A percentile compares a stretch with the other conserved stretches of the same genome.
Evolutionary conservation across 2,113 vertebrate genomes (phyloP).

Genomic region (Urocolius indicus): DNA sequence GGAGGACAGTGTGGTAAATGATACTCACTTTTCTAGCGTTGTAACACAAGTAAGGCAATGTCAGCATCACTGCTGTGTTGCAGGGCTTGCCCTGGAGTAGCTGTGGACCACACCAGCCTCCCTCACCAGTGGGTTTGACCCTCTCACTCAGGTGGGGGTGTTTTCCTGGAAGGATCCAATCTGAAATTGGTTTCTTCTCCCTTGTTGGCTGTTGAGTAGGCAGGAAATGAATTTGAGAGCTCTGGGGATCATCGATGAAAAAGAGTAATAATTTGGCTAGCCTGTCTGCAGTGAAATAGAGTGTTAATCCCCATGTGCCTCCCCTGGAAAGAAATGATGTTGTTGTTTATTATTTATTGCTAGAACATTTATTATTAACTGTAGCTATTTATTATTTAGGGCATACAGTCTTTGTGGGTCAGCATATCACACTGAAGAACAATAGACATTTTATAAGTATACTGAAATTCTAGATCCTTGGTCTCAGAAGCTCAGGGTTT

Average conservation of each 20-base stretch:
- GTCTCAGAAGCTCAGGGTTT: neutral
- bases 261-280: neutral
- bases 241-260: neutral
- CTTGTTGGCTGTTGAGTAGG: neutral
- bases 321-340: neutral
- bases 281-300: neutral
- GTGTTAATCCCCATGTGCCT: neutral
- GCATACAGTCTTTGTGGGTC: neutral
- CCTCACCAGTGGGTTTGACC: neutral
- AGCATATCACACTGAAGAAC: neutral
- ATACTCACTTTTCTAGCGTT: neutral
- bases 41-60: neutral
- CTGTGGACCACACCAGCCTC: neutral
- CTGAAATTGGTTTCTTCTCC: slow-evolving; percentile 24
- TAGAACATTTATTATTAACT: slow-evolving; percentile 38
- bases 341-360: slow-evolving; percentile 38
- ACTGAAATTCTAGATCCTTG: neutral
- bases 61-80: neutral
- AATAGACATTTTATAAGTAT: neutral
- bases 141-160: neutral
- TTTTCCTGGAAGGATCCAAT: neutral
- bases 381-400: slow-evolving; percentile 45
- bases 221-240: slow-evolving; percentile 48
- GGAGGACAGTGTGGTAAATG: neutral
- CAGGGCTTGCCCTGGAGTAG: neutral